Evolutionary conservation across 2,113 vertebrate genomes (phyloP).

Genomic region (Anolis carolinensis): DNA sequence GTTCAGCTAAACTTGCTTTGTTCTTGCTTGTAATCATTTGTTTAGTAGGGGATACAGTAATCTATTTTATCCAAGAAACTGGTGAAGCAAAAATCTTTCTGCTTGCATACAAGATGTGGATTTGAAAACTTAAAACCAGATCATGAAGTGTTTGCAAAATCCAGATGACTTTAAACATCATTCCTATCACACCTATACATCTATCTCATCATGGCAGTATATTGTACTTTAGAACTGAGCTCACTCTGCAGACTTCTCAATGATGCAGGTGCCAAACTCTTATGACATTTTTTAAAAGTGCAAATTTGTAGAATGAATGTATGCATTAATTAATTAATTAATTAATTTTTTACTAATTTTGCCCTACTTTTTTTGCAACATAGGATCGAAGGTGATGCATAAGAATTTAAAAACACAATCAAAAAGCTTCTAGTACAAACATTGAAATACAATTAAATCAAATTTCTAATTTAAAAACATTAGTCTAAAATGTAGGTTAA

Average conservation of each 20-base stretch:
- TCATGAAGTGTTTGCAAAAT: constrained; percentile 23
- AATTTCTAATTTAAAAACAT: too few relatives aligned
- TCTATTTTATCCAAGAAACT: background rate
- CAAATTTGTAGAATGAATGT: too few relatives aligned
- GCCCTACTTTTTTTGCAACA: too few relatives aligned
- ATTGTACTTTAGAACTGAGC: background rate
- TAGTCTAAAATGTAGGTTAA: too few relatives aligned
- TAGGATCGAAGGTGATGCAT: too few relatives aligned
- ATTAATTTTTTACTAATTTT: too few relatives aligned
- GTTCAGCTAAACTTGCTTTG: constrained; percentile 27
- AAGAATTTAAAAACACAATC: too few relatives aligned
- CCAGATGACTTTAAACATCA: constrained; percentile 21
- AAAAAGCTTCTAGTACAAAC: too few relatives aligned
- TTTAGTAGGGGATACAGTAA: constrained; percentile 2
- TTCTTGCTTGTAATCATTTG: constrained; percentile 21
- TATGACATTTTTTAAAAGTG: background rate
- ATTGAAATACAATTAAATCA: too few relatives aligned
- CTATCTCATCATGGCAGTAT: background rate
- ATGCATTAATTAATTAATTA: too few relatives aligned
- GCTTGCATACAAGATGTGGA: background rate
- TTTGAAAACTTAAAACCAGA: constrained; percentile 38
- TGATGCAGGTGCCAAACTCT: background rate
- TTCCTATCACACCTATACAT: background rate
- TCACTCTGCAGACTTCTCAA: background rate
- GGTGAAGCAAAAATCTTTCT: constrained; percentile 36